Evolutionary conservation across 2,888 invertebrate species (phyloP), one percentile per base, ranked within the genome.

Genomic region (Aricia artaxerxes): DNA sequence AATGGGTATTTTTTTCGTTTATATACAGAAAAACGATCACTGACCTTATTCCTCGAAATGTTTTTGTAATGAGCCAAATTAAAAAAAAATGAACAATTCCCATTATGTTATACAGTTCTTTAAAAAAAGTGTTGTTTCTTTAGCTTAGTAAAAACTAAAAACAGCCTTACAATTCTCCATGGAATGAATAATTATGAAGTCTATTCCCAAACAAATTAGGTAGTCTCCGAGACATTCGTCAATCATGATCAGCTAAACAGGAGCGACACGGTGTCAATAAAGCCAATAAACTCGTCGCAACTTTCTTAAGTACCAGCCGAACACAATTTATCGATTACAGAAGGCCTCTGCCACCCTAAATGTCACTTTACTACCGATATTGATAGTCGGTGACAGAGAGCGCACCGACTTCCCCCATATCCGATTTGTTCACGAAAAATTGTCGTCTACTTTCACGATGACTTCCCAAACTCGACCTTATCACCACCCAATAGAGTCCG

Each of bases 321-420:
- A 91, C 89, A 89, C 90, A 91, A 88, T 92, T 90, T 93, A 93
- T 92, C 90, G 93, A 93, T 93, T 92, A 89, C 87, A 90, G 89
- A 83, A 86, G 88, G 87, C 89, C 90, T 91, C 88, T 89, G 88
- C 91, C 91, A 92, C 92, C 92, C 92, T 86, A 91, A 90, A 91
- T 88, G 91, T 92, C 93, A 92, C 87, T 91, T 92, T 92, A 89
- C 88, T 90, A 85, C 85, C 87, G 90, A 92, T 92, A 93, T 93
- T 93, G 93, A 93, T 93, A 93, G 93, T 88, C 90, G 91, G 88
- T 90, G 93, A 93, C 93, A 92, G 88, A 85, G 86, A 84, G 85
- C 84, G 82, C 86, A 83, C 86, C 87, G 89, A 89, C 89, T 84
- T 88, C 89, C 91, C 91, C 91, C 86, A 85, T 85, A 86, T 85